phyloP scores from a whole-genome alignment of 2,888 invertebrate genomes.

The Papilio gigon region DNA sequence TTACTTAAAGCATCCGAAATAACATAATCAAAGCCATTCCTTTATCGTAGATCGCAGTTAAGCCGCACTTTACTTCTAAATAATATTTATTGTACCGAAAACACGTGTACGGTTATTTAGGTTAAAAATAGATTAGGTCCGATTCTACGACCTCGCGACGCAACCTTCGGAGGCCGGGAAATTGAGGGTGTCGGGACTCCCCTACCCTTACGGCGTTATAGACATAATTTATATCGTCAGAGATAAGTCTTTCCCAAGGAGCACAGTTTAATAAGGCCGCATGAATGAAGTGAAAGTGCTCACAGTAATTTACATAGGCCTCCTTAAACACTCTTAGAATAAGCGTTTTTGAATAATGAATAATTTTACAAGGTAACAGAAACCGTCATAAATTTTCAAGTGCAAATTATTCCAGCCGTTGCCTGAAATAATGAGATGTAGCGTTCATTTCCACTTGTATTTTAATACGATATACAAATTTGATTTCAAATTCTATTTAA shows the following conservation, averaged over 20 bases:
- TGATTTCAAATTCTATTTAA: not conserved
- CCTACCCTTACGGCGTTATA: constrained; percentile 41
- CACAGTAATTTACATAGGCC: constrained; percentile 40
- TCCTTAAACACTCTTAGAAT: constrained; percentile 27
- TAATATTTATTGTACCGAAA: constrained; percentile 41
- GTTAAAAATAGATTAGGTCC: constrained; percentile 49
- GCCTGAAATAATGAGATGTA: constrained; percentile 1
- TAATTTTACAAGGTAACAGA: constrained; percentile 33
- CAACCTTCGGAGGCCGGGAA: constrained; percentile 29
- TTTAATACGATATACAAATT: not conserved
- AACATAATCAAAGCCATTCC: constrained; percentile 35
- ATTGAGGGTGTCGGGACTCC: constrained; percentile 25
- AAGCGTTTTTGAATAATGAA: constrained; percentile 39
- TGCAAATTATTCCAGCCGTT: constrained; percentile 1
- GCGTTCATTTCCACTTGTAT: constrained; percentile 8
- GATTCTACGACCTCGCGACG: constrained; percentile 43
- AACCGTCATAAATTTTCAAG: constrained; percentile 23
- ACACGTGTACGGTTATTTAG: constrained; percentile 42
- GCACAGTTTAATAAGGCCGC: constrained; percentile 45
- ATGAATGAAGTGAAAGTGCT: constrained; percentile 43
- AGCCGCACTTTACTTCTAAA: constrained; percentile 30
- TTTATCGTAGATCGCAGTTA: constrained; percentile 32
- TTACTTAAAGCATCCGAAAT: constrained; percentile 19
- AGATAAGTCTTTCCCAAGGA: constrained; percentile 45
- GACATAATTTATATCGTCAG: constrained; percentile 47